Evolutionary conservation across 2,113 vertebrate genomes (phyloP), one percentile per base, ranked within the genome.

Genomic region (Gymnarchus niloticus): DNA sequence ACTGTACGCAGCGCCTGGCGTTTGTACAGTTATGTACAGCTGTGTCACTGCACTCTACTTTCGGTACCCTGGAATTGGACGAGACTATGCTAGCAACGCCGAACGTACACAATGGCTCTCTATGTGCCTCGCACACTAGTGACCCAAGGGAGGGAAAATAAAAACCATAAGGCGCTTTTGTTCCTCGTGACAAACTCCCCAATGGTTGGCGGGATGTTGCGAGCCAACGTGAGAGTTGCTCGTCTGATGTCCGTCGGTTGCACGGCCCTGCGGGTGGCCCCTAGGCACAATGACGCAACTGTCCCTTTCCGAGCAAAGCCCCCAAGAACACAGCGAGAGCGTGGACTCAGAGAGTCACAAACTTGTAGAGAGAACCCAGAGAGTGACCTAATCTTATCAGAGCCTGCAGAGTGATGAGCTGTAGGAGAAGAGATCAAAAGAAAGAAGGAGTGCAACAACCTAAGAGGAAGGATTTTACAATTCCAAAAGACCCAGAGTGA

Each of bases 261-360:
- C 89, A 89, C 69, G 87, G 91, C 88, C 86, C 86, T 78, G 85
- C 89, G 59, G 80, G 80, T 84, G 89, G 88, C 83, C 82, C 85
- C 83, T 85, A 10, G 76, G 87, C 87, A 95, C 93, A 95, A 95
- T 92, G 87, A 91, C 87, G 14, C 83, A 86, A 89, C 91, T 95
- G 93, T 94, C 90, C 88, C 52, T 28, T 49, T 56, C 51, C 7
- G 49, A 76, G 25, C 19, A 37, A 19, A 46, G 23, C 19, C 49
- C 46, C 4, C 61, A 56, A 49, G 49, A 56, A 54, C 61, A 23
- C 65, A 23, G 9, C 10, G 76, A 78, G 76, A 37, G 8, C 21
- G 9, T 41, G 8, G 44, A 54, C 44, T n/a, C 49, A 54, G 25
- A 6, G 14, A 49, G 77, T n/a, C 3, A 25, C 23, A 37, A 25